Evolutionary conservation across 2,888 invertebrate species (phyloP).

Genomic region (Cataglyphis cursor): DNA sequence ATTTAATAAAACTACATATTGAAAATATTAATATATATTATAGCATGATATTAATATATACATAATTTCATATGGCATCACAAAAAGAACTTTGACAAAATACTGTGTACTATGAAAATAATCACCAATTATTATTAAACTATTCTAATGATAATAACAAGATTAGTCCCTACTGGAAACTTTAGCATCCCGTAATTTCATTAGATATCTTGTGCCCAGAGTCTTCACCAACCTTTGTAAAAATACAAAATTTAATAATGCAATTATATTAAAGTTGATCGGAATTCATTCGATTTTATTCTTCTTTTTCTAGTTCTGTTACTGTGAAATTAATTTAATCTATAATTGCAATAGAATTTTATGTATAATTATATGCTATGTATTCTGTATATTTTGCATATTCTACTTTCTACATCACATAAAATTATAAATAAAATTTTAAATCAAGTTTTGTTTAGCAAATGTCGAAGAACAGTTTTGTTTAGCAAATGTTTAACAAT

Average conservation of each 20-base stretch:
- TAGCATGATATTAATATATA: background rate
- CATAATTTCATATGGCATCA: background rate
- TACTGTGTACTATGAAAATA: background rate
- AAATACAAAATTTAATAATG: background rate
- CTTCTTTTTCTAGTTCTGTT: background rate
- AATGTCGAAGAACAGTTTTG: background rate
- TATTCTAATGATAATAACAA: background rate
- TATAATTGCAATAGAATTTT: background rate
- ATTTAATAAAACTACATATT: background rate
- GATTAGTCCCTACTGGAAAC: background rate
- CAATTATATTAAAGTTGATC: background rate
- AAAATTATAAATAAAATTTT: background rate
- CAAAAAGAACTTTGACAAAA: background rate
- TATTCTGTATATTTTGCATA: background rate
- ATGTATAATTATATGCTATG: background rate
- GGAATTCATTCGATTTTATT: constrained; percentile 10
- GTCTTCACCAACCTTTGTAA: background rate
- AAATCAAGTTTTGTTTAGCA: background rate
- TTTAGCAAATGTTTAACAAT: background rate
- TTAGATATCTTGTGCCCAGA: background rate
- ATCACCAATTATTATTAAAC: background rate
- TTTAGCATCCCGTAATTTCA: constrained; percentile 30
- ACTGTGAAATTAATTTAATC: background rate
- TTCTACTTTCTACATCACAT: background rate
- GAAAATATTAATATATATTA: background rate